A percentile compares a stretch with the other conserved stretches of the same genome.
Conservation (phyloP, 2,113 vertebrate species). For the Zootoca vivipara region DNA sequence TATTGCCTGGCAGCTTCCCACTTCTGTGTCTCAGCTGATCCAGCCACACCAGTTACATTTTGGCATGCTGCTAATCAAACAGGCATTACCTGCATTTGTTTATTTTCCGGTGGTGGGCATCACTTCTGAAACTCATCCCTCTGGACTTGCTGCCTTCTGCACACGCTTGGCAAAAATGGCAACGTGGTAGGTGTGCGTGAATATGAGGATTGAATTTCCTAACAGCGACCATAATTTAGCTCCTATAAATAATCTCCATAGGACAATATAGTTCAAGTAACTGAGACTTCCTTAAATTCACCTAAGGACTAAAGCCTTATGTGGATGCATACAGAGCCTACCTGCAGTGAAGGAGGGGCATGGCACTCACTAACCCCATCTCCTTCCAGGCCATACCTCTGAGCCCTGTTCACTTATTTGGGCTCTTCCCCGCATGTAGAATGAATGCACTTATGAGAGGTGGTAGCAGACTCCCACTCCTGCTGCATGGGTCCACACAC, state of each 20-base stretch:
- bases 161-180: constrained; percentile 12
- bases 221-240: constrained; percentile 40
- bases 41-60: not conserved
- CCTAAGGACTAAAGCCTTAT: not conserved
- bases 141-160: not conserved
- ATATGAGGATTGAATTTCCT: constrained; percentile 48
- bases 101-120: not conserved
- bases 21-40: not conserved
- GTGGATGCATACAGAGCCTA: not conserved
- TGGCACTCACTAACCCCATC: not conserved
- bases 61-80: no score
- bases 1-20: not conserved
- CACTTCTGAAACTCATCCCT: not conserved
- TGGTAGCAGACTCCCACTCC: no score
- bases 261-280: constrained; percentile 43
- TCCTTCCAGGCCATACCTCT: not conserved
- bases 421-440: no score
- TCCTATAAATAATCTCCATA: constrained; percentile 49
- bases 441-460: no score
- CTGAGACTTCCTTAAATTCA: not conserved
- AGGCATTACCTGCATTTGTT: not conserved
- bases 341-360: not conserved
- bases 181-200: constrained; percentile 29
- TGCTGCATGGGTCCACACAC: no score
- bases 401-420: not conserved